Conservation (phyloP, 2,797 vertebrate genomes). For the Gadopsis marmoratus region DNA sequence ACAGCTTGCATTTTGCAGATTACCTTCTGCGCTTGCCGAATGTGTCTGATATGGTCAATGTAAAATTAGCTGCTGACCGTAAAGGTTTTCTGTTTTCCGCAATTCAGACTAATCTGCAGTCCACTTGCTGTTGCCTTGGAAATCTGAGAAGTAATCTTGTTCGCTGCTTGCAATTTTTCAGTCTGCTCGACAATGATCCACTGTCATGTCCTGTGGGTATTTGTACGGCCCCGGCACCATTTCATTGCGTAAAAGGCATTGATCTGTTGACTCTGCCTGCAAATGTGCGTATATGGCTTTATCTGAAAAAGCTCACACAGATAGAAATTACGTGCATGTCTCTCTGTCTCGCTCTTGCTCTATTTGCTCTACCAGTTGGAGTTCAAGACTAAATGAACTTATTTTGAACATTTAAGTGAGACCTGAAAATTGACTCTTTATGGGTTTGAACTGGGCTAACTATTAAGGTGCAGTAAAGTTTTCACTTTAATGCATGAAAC, state of each 20-base stretch:
- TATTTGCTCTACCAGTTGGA: neutral
- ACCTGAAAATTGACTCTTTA: too few relatives aligned
- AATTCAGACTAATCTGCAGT: neutral
- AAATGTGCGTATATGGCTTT: constrained; percentile 66
- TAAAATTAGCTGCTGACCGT: neutral
- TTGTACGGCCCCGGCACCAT: constrained; percentile 57
- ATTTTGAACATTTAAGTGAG: neutral
- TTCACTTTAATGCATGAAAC: neutral
- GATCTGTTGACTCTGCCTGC: constrained; percentile 76
- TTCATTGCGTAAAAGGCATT: constrained; percentile 72
- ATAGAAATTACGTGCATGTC: constrained; percentile 33
- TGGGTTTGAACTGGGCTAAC: neutral
- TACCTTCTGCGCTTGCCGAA: constrained; percentile 2
- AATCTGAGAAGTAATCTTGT: constrained; percentile 1
- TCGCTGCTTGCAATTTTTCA: constrained; percentile 17
- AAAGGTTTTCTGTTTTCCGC: constrained; percentile 8
- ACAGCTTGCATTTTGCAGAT: constrained; percentile 74
- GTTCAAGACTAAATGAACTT: neutral
- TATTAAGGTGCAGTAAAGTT: neutral
- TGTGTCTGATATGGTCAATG: neutral
- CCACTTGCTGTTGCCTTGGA: neutral
- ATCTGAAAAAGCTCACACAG: constrained; percentile 52
- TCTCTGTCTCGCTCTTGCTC: neutral
- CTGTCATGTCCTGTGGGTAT: constrained; percentile 51
- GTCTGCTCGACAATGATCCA: constrained; percentile 25